Conservation (phyloP, 2,888 invertebrate genomes). For the Athetis lepigone region DNA sequence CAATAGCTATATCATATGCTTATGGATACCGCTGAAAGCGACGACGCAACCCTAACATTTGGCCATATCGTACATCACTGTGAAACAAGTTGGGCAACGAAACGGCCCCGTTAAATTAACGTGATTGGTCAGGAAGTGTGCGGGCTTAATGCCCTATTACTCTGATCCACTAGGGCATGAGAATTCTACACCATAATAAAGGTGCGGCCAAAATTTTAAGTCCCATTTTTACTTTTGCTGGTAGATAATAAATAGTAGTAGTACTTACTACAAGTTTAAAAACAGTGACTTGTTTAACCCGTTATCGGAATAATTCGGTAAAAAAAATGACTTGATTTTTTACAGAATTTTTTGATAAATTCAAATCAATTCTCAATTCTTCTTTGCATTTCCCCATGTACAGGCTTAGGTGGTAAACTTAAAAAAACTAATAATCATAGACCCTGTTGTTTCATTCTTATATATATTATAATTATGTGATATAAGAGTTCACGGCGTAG, state of each 20-base stretch:
- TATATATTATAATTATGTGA: no score
- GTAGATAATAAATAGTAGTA: no score
- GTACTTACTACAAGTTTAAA: no score
- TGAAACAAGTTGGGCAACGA: slow-evolving; percentile 54
- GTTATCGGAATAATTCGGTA: background rate
- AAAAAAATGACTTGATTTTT: no score
- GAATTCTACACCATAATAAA: slow-evolving; percentile 34
- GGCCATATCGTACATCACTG: slow-evolving; percentile 53
- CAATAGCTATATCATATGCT: background rate
- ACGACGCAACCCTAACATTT: slow-evolving; percentile 45
- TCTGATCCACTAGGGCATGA: slow-evolving; percentile 33
- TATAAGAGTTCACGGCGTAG: background rate
- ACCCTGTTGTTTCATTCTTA: no score
- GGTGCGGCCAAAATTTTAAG: slow-evolving; percentile 5
- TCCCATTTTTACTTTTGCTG: background rate
- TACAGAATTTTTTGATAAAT: no score
- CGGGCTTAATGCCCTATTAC: slow-evolving; percentile 47
- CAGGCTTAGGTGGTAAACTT: no score
- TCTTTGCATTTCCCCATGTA: no score
- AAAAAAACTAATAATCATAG: no score
- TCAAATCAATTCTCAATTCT: no score
- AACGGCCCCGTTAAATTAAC: slow-evolving; percentile 57
- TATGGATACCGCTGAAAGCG: background rate
- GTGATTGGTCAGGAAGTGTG: slow-evolving; percentile 58
- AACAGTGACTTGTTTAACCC: background rate